Percentiles rank a stretch among this genome's conserved stretches.
Evolutionary conservation across 2,888 invertebrate genomes (phyloP).

Genomic region (Linnaemya tessellans): DNA sequence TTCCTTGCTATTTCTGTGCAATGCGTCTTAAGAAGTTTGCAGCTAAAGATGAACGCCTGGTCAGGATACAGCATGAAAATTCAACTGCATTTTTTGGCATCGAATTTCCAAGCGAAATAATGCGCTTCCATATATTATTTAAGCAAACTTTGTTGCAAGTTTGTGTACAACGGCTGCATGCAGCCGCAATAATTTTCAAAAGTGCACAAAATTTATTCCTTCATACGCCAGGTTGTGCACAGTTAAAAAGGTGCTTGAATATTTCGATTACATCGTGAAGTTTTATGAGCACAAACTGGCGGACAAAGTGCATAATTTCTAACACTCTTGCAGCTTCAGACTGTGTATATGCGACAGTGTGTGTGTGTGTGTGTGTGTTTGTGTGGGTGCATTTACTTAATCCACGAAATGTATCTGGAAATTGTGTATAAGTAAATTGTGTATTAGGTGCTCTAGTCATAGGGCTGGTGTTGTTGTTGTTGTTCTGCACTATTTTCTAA

Average conservation of each 20-base stretch:
- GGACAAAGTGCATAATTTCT: conserved; percentile 4
- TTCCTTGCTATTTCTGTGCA: background rate
- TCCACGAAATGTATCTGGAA: conserved; percentile 11
- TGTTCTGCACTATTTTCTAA: conserved; percentile 59
- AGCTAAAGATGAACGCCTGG: conserved; percentile 64
- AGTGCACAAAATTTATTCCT: conserved; percentile 32
- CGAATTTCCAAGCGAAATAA: conserved; percentile 5
- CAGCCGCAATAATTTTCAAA: conserved; percentile 15
- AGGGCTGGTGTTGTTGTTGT: conserved; percentile 32
- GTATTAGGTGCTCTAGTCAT: conserved; percentile 71
- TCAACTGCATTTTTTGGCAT: conserved; percentile 68
- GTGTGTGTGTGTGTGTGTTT: background rate
- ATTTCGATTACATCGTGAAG: background rate
- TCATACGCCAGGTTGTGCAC: conserved; percentile 3
- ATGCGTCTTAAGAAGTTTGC: conserved; percentile 46
- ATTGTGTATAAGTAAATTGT: conserved; percentile 58
- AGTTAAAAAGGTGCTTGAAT: background rate
- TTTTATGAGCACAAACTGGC: conserved; percentile 8
- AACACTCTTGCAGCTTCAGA: conserved; percentile 2
- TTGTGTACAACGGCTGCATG: conserved; percentile 15
- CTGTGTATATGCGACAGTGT: background rate
- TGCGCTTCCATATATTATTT: conserved; percentile 19
- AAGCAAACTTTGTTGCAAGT: conserved; percentile 36
- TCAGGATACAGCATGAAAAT: conserved; percentile 51
- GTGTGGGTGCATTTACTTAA: conserved; percentile 9